A percentile compares a stretch with the other conserved stretches of the same genome.
These are phyloP conservation scores for Folsomia manolachei DNA, from an alignment of 2,888 invertebrate genomes.

Conservation along the genomic window DNA sequence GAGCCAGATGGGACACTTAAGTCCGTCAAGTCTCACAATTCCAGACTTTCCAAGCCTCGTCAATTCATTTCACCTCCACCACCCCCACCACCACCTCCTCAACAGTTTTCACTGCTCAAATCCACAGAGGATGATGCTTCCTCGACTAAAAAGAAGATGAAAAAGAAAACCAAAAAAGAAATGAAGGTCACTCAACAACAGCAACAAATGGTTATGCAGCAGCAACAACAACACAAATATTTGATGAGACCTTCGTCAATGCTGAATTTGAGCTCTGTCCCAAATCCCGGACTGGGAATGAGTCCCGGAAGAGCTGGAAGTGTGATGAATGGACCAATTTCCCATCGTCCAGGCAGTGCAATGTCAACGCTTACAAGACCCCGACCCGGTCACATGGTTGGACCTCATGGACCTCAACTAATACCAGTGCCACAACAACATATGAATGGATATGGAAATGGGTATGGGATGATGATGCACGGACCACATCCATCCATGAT, in stretches of 20 bases:
- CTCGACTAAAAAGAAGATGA: conserved; percentile 60
- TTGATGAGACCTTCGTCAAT: conserved; percentile 49
- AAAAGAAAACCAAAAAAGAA: conserved; percentile 54
- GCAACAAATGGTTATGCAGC: conserved; percentile 7
- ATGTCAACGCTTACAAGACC: conserved; percentile 49
- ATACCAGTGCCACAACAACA: conserved; percentile 50
- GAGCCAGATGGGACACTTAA: conserved; percentile 67
- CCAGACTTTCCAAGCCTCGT: conserved; percentile 66
- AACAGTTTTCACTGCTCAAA: conserved; percentile 54
- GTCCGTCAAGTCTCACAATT: conserved; percentile 54
- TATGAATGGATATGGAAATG: conserved; percentile 31
- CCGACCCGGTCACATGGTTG: conserved; percentile 31
- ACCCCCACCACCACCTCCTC: conserved; percentile 71
- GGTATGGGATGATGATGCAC: conserved; percentile 37
- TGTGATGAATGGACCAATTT: conserved; percentile 49
- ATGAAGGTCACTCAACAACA: conserved; percentile 22
- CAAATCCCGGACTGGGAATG: conserved; percentile 30
- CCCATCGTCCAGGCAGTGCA: conserved; percentile 50
- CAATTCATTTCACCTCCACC: conserved; percentile 77
- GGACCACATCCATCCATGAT: conserved; percentile 27
- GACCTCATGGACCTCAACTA: conserved; percentile 42
- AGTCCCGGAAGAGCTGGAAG: conserved; percentile 44
- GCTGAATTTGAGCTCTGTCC: conserved; percentile 48
- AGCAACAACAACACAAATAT: conserved; percentile 30
- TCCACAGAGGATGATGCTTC: conserved; percentile 62